Base-by-base conservation (phyloP, 2,888 invertebrate species). In the Girardia tigrina region DNA sequence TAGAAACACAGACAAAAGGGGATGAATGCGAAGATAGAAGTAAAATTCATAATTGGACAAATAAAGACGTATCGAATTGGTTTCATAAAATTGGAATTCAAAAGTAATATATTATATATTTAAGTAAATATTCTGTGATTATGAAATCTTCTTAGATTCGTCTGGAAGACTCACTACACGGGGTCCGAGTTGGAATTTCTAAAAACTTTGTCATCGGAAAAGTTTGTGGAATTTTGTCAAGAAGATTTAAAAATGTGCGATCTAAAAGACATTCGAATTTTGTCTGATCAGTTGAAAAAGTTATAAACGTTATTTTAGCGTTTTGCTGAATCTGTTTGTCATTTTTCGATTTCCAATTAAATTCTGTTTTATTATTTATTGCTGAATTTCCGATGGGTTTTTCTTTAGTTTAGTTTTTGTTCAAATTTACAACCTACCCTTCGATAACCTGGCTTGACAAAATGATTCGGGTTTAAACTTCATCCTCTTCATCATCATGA, bases 171-270 rank as follows among this genome's bases (percentile, higher is more conserved):
- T 56, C 56, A 56, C 23, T 56, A 56, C n/a, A 56, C 56, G 2
- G 56, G 56, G 2, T 56, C 56, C n/a, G 56, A 56, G n/a, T 16
- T 56, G 56, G 56, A 56, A 56, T 56, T 56, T 56, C 23, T 56
- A n/a, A 56, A 56, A 56, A 56, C 20, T 56, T 20, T 56, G n/a
- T 56, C 56, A 8, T n/a, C 20, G 4, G 56, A 56, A 16, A 56
- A 56, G 23, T 23, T 56, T 6, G 4, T 56, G n/a, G n/a, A 56
- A 16, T 56, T 8, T 23, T 56, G 56, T 56, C 4, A 56, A n/a
- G 4, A 4, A 20, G 56, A 56, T 20, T 56, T 56, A 56, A 23
- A 56, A 4, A 56, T 56, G 6, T 4, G 23, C 23, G 56, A 56
- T 16, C 23, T 56, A 23, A 56, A 56, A 56, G 56, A 56, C 4